Base-by-base conservation (phyloP, 2,888 invertebrate genomes). In the Augiades crinisus region DNA sequence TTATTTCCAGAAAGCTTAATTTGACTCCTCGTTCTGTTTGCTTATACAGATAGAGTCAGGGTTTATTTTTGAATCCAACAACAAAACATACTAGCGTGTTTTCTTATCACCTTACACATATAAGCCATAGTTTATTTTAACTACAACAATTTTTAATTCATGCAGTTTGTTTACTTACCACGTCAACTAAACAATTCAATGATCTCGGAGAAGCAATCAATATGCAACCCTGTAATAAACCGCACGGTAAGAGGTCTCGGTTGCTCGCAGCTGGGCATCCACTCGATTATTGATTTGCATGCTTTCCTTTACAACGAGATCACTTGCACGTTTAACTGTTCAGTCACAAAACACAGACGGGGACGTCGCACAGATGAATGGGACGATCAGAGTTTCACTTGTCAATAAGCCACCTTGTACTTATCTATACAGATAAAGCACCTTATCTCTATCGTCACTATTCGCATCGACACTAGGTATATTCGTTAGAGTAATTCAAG, bases 201-300 rank as follows among this genome's bases (percentile, higher is more conserved):
- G 70, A 74, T 79, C 71, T 70, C 68, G 59, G 72, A 74, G 67
- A 65, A 75, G 69, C 72, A 84, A 88, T 88, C 85, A 87, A 88
- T 88, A 88, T 85, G 81, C 79, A 84, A 72, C 73, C 68, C 75
- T 75, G 73, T 71, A 75, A 70, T 74, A 73, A 72, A 78, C 78
- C 75, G 75, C 75, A 81, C 77, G 68, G 73, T 65, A 74, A 74
- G 72, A 77, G 75, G 72, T 71, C 71, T 77, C 63, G 65, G 67
- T 62, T 65, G 63, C 68, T 77, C 64, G 64, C 69, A 72, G 71
- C 74, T 78, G 75, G 76, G 68, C 62, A 78, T 78, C 74, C 78
- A 80, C 77, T 75, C 63, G 68, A 64, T 72, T 86, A 88, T 88
- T 72, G 87, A 88, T 87, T 86, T 81, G 76, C 75, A 81, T 83